Evolutionary conservation across 2,888 invertebrate genomes (phyloP).

Genomic region (Diabrotica balteata): DNA sequence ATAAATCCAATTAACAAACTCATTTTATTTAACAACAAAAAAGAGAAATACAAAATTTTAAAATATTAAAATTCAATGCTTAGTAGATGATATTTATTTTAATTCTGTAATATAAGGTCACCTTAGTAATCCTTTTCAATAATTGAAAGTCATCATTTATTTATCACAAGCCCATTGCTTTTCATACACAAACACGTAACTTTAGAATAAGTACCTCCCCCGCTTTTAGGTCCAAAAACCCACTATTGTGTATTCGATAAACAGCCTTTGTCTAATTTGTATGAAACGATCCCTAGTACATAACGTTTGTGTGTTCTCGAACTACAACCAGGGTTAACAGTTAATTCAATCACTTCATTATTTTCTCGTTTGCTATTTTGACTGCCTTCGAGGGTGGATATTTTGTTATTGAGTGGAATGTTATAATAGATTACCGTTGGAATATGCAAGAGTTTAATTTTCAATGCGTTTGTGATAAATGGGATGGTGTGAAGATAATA

Average conservation of each 20-base stretch:
- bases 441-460: slow-evolving; percentile 32
- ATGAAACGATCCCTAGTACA: slow-evolving; percentile 32
- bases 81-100: too few relatives aligned
- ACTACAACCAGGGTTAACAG: slow-evolving; percentile 22
- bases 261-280: slow-evolving; percentile 35
- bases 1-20: too few relatives aligned
- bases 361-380: slow-evolving; percentile 55
- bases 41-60: too few relatives aligned
- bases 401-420: slow-evolving; percentile 22
- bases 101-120: too few relatives aligned
- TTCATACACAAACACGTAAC: slow-evolving; percentile 10
- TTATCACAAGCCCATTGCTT: slow-evolving; percentile 5
- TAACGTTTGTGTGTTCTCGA: slow-evolving; percentile 35
- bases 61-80: too few relatives aligned
- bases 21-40: too few relatives aligned
- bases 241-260: slow-evolving; percentile 29
- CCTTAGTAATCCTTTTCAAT: too few relatives aligned
- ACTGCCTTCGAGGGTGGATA: slow-evolving; percentile 49
- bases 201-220: slow-evolving; percentile 21
- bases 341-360: slow-evolving; percentile 54
- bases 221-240: slow-evolving; percentile 16
- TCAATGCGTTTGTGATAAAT: slow-evolving; percentile 12
- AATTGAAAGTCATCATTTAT: slow-evolving; percentile 1
- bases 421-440: slow-evolving; percentile 37
- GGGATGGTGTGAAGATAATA: neutral